Evolutionary conservation across 2,888 invertebrate species (phyloP).

Genomic region (Orthosia incerta): DNA sequence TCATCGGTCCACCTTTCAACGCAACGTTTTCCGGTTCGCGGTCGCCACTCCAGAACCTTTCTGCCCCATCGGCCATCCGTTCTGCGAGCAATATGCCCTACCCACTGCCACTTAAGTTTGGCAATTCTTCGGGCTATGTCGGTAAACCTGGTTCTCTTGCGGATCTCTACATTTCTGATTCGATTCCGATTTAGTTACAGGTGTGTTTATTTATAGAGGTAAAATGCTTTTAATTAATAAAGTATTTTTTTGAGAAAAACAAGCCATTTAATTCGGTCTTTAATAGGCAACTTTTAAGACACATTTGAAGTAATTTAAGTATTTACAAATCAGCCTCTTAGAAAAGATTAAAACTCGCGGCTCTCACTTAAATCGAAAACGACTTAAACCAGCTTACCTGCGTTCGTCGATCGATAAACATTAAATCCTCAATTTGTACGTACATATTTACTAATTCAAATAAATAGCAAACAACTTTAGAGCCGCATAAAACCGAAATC

Average conservation of each 20-base stretch:
- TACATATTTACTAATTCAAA: constrained; percentile 75
- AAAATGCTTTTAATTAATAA: background rate
- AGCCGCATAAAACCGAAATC: constrained; percentile 82
- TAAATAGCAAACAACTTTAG: constrained; percentile 79
- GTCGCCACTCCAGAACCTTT: no score
- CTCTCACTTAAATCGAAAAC: constrained; percentile 32
- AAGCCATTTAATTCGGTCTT: background rate
- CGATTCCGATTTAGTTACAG: background rate
- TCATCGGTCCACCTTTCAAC: no score
- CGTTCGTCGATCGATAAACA: constrained; percentile 41
- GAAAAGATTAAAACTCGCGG: constrained; percentile 31
- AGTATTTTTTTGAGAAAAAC: background rate
- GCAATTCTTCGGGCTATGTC: no score
- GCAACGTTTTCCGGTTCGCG: no score
- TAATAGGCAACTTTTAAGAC: background rate
- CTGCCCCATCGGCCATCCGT: no score
- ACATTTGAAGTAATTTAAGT: constrained; percentile 22
- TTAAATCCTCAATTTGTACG: constrained; percentile 56
- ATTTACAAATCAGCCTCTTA: constrained; percentile 27
- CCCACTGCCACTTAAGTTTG: no score
- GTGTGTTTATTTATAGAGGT: background rate
- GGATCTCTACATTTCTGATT: no score
- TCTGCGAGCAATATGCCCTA: no score
- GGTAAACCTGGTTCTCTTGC: no score
- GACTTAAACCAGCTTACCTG: constrained; percentile 43